These are phyloP conservation scores for Gymnodraco acuticeps DNA, from an alignment of 2,797 vertebrate genomes.

Conservation along the genomic window DNA sequence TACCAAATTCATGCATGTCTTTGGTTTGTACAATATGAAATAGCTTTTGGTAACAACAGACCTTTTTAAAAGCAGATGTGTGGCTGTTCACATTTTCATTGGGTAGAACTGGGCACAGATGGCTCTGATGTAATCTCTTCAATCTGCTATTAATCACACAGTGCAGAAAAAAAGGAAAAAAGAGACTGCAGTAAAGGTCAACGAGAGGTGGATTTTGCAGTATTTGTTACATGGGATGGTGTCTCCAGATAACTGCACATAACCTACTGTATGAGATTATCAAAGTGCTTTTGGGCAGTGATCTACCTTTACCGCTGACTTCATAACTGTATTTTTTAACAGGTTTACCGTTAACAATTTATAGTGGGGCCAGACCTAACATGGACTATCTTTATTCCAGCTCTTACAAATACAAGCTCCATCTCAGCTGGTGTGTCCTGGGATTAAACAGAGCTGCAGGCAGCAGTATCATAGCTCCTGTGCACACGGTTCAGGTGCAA, in stretches of 20 bases:
- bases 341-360: conserved; percentile 20
- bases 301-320: conserved; percentile 40
- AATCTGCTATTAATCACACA: conserved; percentile 71
- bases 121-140: conserved; percentile 71
- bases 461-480: conserved; percentile 50
- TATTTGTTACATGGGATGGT: conserved; percentile 26
- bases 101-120: conserved; percentile 65
- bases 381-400: conserved; percentile 38
- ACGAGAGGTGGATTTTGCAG: conserved; percentile 29
- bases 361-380: conserved; percentile 9
- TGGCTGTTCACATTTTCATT: conserved; percentile 48
- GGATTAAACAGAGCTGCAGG: conserved; percentile 67
- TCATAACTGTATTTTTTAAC: conserved; percentile 4
- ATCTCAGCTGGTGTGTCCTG: conserved; percentile 57
- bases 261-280: conserved; percentile 35
- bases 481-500: conserved; percentile 57
- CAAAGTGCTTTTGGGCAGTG: conserved; percentile 23
- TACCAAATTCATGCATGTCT: conserved; percentile 19
- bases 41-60: conserved; percentile 8
- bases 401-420: conserved; percentile 49
- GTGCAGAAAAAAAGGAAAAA: conserved; percentile 47
- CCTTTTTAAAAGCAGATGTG: conserved; percentile 28
- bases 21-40: conserved; percentile 17
- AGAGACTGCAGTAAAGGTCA: conserved; percentile 61
- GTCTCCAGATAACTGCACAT: conserved; percentile 25